A percentile compares a stretch with the other conserved stretches of the same genome.
Evolutionary conservation across 2,888 invertebrate genomes (phyloP).

Genomic region (Phyllotreta cruciferae): DNA sequence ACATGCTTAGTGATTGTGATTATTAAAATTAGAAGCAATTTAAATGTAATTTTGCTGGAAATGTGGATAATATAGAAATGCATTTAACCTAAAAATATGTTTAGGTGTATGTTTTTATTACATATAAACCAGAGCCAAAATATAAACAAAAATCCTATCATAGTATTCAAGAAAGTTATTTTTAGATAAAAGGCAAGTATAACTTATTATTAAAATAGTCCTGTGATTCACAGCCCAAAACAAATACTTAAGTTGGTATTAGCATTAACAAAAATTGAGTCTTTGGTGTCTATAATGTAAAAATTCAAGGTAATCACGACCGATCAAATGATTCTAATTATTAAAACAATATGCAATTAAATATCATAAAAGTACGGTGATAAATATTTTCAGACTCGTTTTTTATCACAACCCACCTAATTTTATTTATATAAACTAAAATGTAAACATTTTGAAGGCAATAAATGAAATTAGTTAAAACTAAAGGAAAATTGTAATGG

Average conservation of each 20-base stretch:
- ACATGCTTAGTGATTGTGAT: too few relatives aligned
- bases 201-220: conserved; percentile 29
- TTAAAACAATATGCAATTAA: conserved; percentile 21
- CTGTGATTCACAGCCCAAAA: conserved; percentile 26
- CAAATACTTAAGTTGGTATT: conserved; percentile 6
- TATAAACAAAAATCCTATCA: conserved; percentile 29
- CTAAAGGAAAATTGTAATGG: conserved; percentile 42
- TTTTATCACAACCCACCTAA: conserved; percentile 24
- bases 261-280: conserved; percentile 16
- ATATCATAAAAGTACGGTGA: conserved; percentile 11
- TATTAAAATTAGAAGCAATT: too few relatives aligned
- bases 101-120: conserved; percentile 11
- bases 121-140: conserved; percentile 16
- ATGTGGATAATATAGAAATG: too few relatives aligned
- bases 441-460: conserved; percentile 28
- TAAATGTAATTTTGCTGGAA: too few relatives aligned
- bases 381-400: conserved; percentile 23
- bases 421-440: conserved; percentile 26
- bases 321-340: conserved; percentile 13
- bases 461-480: conserved; percentile 17
- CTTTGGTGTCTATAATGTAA: conserved; percentile 16
- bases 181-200: conserved; percentile 22
- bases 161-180: conserved; percentile 22
- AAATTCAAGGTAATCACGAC: conserved; percentile 22
- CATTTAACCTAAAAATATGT: too few relatives aligned